Evolutionary conservation across 2,797 vertebrate species (phyloP).

Genomic region (Megaceryle alcyon): DNA sequence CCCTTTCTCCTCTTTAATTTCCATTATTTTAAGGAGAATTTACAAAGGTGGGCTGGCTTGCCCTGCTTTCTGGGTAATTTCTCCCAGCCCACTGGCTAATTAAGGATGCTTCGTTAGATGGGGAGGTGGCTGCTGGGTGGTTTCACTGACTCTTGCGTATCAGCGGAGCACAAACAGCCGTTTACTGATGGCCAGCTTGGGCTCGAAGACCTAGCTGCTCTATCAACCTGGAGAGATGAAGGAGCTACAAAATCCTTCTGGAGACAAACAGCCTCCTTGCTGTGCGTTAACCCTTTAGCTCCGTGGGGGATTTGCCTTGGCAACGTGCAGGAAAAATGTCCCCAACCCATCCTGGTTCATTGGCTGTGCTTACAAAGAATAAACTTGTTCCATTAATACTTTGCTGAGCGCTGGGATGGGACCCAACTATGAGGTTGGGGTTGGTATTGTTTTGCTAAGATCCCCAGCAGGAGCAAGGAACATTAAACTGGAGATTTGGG

Average conservation of each 20-base stretch:
- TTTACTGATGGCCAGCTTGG: neutral
- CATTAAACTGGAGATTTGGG: neutral
- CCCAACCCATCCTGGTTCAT: neutral
- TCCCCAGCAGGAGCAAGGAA: neutral
- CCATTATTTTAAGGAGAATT: neutral
- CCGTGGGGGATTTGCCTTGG: neutral
- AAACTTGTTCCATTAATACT: neutral
- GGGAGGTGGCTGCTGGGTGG: neutral
- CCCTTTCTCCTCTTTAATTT: neutral
- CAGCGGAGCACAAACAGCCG: neutral
- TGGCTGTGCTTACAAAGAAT: accelerated
- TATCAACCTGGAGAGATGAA: neutral
- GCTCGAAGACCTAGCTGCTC: neutral
- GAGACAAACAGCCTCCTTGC: neutral
- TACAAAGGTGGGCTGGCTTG: neutral
- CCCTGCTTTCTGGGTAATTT: neutral
- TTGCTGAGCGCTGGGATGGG: neutral
- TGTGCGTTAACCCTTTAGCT: neutral
- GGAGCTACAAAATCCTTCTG: neutral
- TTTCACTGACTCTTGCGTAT: neutral
- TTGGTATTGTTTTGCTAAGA: neutral
- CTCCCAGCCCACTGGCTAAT: neutral
- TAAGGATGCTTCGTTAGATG: neutral
- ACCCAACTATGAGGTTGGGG: accelerated
- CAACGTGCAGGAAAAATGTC: neutral